Conservation (phyloP, 2,113 vertebrate species). For the Candoia aspera region DNA sequence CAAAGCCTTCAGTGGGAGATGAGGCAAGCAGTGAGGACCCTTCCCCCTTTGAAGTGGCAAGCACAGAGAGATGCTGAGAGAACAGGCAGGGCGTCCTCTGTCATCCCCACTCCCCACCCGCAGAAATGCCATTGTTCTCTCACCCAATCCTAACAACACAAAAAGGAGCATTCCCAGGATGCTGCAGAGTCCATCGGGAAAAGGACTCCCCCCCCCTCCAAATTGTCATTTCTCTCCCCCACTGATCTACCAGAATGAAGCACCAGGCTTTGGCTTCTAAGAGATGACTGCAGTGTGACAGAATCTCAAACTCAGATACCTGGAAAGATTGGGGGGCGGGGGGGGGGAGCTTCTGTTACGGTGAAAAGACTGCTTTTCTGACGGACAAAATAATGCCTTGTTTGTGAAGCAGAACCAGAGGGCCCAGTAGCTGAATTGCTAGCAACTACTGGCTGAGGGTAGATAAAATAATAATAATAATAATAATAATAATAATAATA, state of each 20-base stretch:
- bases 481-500: too few relatives aligned
- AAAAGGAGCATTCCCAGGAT: neutral
- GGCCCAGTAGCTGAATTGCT: neutral
- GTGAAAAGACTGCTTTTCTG: neutral
- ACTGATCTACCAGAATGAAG: neutral
- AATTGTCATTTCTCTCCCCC: neutral
- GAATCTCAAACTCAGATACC: neutral
- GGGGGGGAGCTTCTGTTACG: neutral
- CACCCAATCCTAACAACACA: neutral
- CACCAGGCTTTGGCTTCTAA: neutral
- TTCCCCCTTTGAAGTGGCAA: neutral
- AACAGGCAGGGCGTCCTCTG: too few relatives aligned
- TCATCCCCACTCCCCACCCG: neutral
- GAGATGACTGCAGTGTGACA: neutral
- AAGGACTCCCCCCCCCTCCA: neutral
- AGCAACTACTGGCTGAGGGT: neutral
- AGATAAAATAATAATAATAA: too few relatives aligned
- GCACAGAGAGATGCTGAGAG: neutral
- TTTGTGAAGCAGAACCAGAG: neutral
- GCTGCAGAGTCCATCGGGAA: neutral
- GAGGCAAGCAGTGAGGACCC: neutral
- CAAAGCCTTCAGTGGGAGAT: neutral
- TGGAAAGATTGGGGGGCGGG: too few relatives aligned
- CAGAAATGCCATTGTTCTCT: too few relatives aligned
- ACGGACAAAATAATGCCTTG: neutral